These are phyloP conservation scores for Tholera decimalis DNA, from an alignment of 2,888 invertebrate genomes.

Conservation along the genomic window DNA sequence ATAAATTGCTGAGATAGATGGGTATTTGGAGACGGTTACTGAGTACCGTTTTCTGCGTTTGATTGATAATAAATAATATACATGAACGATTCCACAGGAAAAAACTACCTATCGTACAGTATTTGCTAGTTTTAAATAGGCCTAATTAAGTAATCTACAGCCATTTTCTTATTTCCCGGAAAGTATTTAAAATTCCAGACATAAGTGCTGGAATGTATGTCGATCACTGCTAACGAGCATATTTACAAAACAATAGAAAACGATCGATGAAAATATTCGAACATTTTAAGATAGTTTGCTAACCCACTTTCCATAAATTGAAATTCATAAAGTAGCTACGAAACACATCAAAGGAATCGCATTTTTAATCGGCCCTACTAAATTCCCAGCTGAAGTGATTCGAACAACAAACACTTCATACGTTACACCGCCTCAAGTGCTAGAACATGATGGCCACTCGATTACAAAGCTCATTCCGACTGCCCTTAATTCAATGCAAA, in stretches of 20 bases:
- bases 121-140: background rate
- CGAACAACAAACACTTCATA: constrained; percentile 51
- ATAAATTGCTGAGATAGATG: too few relatives aligned
- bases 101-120: too few relatives aligned
- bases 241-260: constrained; percentile 21
- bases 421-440: constrained; percentile 38
- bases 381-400: constrained; percentile 31
- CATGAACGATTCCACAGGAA: too few relatives aligned
- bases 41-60: too few relatives aligned
- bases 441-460: constrained; percentile 29
- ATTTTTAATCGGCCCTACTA: constrained; percentile 36
- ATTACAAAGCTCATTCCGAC: constrained; percentile 33
- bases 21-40: too few relatives aligned
- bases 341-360: constrained; percentile 37
- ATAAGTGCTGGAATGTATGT: background rate
- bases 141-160: background rate
- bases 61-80: too few relatives aligned
- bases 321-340: constrained; percentile 9
- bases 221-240: constrained; percentile 26
- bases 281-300: background rate
- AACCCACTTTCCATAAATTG: background rate
- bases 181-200: background rate
- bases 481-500: constrained; percentile 43
- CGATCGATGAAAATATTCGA: background rate
- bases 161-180: background rate